Evolutionary conservation across 2,113 vertebrate genomes (phyloP).

Genomic region (Atrichornis clamosus): DNA sequence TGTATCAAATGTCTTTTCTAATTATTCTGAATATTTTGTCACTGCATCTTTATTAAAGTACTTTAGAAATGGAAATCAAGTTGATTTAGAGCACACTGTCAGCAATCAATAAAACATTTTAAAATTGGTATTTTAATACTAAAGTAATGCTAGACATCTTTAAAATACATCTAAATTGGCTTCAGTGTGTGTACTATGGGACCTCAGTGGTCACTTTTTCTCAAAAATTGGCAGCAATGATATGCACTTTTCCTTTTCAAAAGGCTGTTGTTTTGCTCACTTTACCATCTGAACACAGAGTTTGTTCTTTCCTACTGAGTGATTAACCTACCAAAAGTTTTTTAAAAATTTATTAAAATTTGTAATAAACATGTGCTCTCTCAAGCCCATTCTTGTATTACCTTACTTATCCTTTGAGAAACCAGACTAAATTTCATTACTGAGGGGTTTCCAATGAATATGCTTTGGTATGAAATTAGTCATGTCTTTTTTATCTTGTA

Average conservation of each 20-base stretch:
- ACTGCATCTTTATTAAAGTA: not conserved
- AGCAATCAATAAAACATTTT: not conserved
- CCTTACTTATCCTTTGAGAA: not conserved
- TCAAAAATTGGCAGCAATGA: not conserved
- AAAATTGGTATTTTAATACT: not conserved
- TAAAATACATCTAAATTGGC: not conserved
- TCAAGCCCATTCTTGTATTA: not conserved
- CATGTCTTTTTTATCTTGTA: not conserved
- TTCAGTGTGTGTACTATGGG: not conserved
- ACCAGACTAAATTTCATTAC: not conserved
- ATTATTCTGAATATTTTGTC: not conserved
- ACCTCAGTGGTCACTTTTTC: not conserved
- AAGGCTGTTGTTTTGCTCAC: not conserved
- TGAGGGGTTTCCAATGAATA: not conserved
- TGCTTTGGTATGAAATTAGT: not conserved
- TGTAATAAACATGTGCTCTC: not conserved
- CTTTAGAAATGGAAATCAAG: not conserved
- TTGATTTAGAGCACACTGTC: not conserved
- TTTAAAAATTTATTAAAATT: not conserved
- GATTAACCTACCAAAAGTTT: not conserved
- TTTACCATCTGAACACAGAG: not conserved
- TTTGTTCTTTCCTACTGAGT: not conserved
- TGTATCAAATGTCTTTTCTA: not conserved
- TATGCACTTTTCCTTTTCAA: not conserved
- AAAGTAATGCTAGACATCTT: not conserved